These are phyloP conservation scores for Myopa testacea DNA, from an alignment of 2,888 invertebrate genomes.

Conservation along the genomic window DNA sequence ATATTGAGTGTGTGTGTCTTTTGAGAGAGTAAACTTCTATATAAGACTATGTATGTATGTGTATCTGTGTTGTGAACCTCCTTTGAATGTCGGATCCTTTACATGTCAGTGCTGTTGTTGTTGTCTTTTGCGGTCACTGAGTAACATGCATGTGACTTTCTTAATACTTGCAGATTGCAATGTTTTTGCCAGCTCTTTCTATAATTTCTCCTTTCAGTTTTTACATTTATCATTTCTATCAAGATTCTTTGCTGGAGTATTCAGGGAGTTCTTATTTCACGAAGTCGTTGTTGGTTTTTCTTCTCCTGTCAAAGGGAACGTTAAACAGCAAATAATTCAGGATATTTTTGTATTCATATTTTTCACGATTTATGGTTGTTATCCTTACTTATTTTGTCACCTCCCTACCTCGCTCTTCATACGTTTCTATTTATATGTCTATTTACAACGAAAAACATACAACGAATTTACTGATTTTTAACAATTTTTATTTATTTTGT, in stretches of 20 bases:
- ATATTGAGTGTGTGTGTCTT: too few relatives aligned
- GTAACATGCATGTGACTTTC: constrained; percentile 28
- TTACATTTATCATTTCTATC: neutral
- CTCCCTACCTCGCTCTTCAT: too few relatives aligned
- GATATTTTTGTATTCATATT: constrained; percentile 14
- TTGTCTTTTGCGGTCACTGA: constrained; percentile 2
- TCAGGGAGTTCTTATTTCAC: neutral
- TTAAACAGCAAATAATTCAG: constrained; percentile 28
- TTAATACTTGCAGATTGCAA: constrained; percentile 23
- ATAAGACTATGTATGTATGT: too few relatives aligned
- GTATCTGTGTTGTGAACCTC: too few relatives aligned
- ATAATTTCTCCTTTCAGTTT: neutral
- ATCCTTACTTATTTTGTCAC: neutral
- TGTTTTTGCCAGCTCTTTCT: neutral
- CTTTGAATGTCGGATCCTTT: too few relatives aligned
- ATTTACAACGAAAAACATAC: too few relatives aligned
- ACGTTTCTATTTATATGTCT: too few relatives aligned
- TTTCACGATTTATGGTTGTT: constrained; percentile 16
- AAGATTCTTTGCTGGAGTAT: neutral
- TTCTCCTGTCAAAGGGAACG: constrained; percentile 1
- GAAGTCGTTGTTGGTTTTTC: constrained; percentile 5
- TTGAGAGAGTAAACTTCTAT: too few relatives aligned
- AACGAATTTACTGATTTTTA: too few relatives aligned
- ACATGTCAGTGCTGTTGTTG: constrained; percentile 8
- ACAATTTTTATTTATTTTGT: neutral